Conservation (phyloP, 2,888 invertebrate species). For the Chironomus riparius region DNA sequence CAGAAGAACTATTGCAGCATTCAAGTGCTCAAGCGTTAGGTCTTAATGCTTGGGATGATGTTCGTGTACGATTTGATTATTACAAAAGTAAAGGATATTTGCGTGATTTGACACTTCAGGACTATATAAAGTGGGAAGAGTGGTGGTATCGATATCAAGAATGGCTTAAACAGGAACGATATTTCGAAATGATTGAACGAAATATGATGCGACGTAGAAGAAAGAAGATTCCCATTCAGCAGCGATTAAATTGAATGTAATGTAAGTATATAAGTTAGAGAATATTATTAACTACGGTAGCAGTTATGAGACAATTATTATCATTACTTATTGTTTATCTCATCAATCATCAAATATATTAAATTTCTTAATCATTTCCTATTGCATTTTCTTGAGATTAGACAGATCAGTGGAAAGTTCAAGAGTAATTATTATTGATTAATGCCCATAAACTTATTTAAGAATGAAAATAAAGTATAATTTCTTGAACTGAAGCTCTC, state of each 20-base stretch:
- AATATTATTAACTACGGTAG: not conserved
- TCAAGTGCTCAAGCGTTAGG: conserved; percentile 57
- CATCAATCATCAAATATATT: not conserved
- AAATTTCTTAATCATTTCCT: not conserved
- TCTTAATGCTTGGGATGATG: conserved; percentile 71
- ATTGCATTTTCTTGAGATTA: not conserved
- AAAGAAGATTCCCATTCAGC: conserved; percentile 42
- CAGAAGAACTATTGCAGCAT: conserved; percentile 63
- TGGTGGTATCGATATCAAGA: conserved; percentile 93
- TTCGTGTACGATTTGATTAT: conserved; percentile 77
- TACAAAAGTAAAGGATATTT: conserved; percentile 82
- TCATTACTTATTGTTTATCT: not conserved
- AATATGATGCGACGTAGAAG: conserved; percentile 41
- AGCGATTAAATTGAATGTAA: conserved; percentile 39
- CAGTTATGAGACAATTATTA: not conserved
- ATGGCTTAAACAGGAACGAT: conserved; percentile 61
- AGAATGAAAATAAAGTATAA: too few relatives aligned
- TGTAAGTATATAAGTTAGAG: not conserved
- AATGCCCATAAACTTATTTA: too few relatives aligned
- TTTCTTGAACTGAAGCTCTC: too few relatives aligned
- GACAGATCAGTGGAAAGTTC: too few relatives aligned
- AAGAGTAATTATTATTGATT: too few relatives aligned
- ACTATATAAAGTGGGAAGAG: conserved; percentile 88
- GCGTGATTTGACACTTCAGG: conserved; percentile 61
- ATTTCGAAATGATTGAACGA: conserved; percentile 43